These are phyloP conservation scores for Antennarius maculatus DNA, from an alignment of 2,797 vertebrate genomes.

Conservation along the genomic window DNA sequence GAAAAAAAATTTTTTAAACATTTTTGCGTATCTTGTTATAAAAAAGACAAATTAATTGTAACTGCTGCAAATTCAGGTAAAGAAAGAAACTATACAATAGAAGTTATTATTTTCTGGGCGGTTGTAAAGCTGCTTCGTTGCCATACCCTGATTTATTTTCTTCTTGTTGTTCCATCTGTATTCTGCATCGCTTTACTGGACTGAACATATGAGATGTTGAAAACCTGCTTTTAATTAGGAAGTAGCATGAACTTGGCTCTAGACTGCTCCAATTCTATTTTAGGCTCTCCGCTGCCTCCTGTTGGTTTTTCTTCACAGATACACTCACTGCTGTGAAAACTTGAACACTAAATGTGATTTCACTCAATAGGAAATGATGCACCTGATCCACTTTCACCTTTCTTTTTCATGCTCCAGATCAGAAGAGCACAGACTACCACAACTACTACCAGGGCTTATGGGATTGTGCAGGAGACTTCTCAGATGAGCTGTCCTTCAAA, in stretches of 20 bases:
- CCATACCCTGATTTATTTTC: not conserved
- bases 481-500: conserved; percentile 95
- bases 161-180: not conserved
- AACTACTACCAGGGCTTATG: conserved; percentile 96
- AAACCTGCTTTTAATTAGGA: not conserved
- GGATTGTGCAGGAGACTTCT: conserved; percentile 89
- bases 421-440: conserved; percentile 86
- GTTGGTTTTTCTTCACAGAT: conserved; percentile 40
- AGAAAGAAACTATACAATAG: not conserved
- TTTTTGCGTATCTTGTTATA: not conserved
- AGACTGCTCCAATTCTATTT: conserved; percentile 1
- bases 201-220: not conserved
- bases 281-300: conserved; percentile 72
- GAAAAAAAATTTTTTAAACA: not conserved
- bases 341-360: conserved; percentile 2
- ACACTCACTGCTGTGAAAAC: conserved; percentile 5
- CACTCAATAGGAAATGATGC: conserved; percentile 3
- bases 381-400: conserved; percentile 15
- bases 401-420: conserved; percentile 43
- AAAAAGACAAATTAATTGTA: not conserved
- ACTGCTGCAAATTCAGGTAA: not conserved
- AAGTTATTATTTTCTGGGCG: not conserved
- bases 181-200: not conserved
- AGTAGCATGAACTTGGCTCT: conserved; percentile 15
- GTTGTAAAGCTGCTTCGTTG: not conserved